Percentiles rank a stretch among this genome's conserved stretches.
These are phyloP conservation scores for Pseudochirops cupreus DNA, from an alignment of 2,797 vertebrate species.

Conservation along the genomic window DNA sequence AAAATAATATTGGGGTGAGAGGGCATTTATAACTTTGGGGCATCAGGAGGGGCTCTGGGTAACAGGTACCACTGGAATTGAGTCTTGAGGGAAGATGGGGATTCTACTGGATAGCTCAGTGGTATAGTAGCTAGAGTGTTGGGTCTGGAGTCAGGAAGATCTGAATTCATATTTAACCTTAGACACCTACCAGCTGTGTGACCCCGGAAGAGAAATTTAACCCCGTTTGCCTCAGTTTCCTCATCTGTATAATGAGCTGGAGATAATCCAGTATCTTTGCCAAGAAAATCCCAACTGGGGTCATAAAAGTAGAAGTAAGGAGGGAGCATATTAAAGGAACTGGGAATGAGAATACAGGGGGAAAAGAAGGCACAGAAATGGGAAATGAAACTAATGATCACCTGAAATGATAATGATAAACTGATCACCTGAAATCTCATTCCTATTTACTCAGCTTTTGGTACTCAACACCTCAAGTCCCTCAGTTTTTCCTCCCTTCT, in stretches of 20 bases:
- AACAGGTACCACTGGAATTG: neutral
- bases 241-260: neutral
- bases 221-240: neutral
- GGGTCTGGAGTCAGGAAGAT: neutral
- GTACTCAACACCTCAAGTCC: neutral
- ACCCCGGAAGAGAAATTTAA: neutral
- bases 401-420: neutral
- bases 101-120: neutral
- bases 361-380: neutral
- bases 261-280: neutral
- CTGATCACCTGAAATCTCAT: neutral
- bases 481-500: neutral
- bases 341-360: neutral
- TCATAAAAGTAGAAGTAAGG: neutral
- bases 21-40: neutral
- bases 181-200: neutral
- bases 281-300: neutral
- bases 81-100: neutral
- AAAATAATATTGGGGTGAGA: neutral
- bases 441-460: neutral
- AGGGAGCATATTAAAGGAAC: neutral
- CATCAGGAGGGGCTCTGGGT: neutral
- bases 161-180: neutral
- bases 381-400: neutral
- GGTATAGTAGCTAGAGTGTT: neutral